Base-by-base conservation (phyloP, 2,888 invertebrate species). In the Pteria penguin region DNA sequence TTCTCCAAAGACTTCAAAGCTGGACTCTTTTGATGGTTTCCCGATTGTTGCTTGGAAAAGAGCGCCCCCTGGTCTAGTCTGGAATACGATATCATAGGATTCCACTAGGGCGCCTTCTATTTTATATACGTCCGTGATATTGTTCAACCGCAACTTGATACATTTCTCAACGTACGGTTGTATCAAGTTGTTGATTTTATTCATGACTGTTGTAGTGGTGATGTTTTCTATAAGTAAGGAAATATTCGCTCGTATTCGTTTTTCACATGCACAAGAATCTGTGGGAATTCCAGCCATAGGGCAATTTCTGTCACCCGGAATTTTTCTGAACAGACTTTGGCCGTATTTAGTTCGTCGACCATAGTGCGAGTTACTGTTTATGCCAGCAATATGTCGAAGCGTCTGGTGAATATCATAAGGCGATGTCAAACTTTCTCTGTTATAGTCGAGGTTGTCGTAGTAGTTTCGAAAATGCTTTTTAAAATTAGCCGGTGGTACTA, bases 241-340 rank as follows among this genome's bases (percentile, higher is more conserved):
- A n/a, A 52, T 29, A 11, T 26, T 8, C 4, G 45, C 14, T 14
- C 45, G 18, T 66, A 92, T 92, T 69, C 94, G 94, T 75, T 94
- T 94, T 87, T 96, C 95, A 84, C 98, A 98, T 27, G 96, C 96
- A 91, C 98, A 98, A 96, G 96, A 98, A 90, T 97, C 96, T 26
- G 95, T 94, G 0, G 95, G 94, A 75, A 98, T 96, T 0, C 94
- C 95, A 0, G 97, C 97, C 75, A 93, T 93, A 69, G 94, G 93
- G 90, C 98, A 98, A 0, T 95, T 96, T 55, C 97, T 93, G 72
- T 94, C 93, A 33, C 90, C 91, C 0, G 96, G 95, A 76, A 97
- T 94, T 54, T 95, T 94, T 31, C 95, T 92, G 90, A 97, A 97
- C 72, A 96, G 93, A 90, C 97, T 97, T 5, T 84, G 71, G 22